phyloP scores from a whole-genome alignment of 1,140 invertebrate genomes.

The Pachypsylla venusta region DNA sequence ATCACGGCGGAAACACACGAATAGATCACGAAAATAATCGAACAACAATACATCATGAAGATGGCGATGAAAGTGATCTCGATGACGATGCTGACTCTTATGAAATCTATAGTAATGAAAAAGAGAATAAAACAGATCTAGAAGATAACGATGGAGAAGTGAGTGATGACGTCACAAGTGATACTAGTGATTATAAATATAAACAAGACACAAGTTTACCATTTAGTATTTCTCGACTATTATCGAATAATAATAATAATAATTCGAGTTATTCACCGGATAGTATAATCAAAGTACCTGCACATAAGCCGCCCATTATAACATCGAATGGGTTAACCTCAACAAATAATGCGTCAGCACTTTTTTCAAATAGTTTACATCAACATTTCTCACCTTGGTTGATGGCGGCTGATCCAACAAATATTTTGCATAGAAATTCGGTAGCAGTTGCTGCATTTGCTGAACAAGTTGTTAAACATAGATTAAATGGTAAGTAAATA shows the following conservation, averaged over 20 bases:
- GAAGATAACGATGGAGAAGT: neutral
- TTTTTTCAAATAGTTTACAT: neutral
- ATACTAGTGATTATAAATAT: neutral
- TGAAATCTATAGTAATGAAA: neutral
- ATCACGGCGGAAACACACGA: neutral
- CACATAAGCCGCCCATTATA: neutral
- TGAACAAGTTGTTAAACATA: slow-evolving; percentile 12
- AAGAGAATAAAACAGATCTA: neutral
- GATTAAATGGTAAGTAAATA: slow-evolving; percentile 14
- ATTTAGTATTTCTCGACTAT: neutral
- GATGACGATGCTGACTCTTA: neutral
- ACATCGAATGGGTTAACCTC: neutral
- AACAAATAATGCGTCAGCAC: neutral
- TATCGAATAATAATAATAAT: neutral
- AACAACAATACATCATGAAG: too few relatives aligned
- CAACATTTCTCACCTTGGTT: slow-evolving; percentile 4
- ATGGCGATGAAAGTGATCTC: too few relatives aligned
- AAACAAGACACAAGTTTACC: slow-evolving; percentile 1
- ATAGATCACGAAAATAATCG: neutral
- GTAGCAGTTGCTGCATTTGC: slow-evolving; percentile 12
- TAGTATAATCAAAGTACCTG: slow-evolving; percentile 1
- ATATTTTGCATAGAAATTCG: neutral
- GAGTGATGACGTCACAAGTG: neutral
- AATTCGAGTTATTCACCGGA: neutral
- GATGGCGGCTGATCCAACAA: neutral